Conservation (phyloP, 2,888 invertebrate species). For the Thelaira solivaga region DNA sequence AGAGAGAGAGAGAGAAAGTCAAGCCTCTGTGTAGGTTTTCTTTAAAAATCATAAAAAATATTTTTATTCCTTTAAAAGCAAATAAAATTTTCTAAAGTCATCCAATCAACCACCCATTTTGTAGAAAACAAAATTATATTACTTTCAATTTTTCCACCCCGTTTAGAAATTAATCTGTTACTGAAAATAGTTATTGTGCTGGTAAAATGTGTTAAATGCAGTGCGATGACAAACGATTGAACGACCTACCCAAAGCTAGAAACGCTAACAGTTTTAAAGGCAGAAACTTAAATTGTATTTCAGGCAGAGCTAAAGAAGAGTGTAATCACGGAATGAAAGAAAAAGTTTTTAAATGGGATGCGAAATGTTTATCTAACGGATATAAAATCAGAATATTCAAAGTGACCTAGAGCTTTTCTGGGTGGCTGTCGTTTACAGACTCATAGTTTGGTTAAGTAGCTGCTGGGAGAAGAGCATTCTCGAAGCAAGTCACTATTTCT, state of each 20-base stretch:
- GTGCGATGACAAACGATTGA: slow-evolving; percentile 17
- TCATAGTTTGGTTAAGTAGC: no score
- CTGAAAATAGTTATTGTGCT: slow-evolving; percentile 35
- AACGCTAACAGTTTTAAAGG: not conserved
- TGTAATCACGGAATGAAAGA: not conserved
- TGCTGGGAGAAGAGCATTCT: no score
- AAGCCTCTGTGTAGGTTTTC: no score
- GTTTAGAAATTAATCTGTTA: not conserved
- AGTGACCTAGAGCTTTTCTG: no score
- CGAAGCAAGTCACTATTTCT: no score
- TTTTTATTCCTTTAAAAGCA: no score
- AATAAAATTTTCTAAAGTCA: not conserved
- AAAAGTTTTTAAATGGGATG: not conserved
- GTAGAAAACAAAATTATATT: no score
- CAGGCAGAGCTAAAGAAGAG: not conserved
- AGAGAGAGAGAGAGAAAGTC: no score
- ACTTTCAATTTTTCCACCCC: slow-evolving; percentile 4
- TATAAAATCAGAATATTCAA: no score
- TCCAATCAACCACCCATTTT: slow-evolving; percentile 36
- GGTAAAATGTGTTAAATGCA: slow-evolving; percentile 30
- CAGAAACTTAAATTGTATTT: not conserved
- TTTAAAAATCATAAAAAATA: no score
- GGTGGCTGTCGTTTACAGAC: no score
- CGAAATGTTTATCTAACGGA: no score
- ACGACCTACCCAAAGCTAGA: slow-evolving; percentile 38